Evolutionary conservation across 1,140 invertebrate species (phyloP), one percentile per base, ranked within the genome.

Genomic region (Euura saliciscinereae): DNA sequence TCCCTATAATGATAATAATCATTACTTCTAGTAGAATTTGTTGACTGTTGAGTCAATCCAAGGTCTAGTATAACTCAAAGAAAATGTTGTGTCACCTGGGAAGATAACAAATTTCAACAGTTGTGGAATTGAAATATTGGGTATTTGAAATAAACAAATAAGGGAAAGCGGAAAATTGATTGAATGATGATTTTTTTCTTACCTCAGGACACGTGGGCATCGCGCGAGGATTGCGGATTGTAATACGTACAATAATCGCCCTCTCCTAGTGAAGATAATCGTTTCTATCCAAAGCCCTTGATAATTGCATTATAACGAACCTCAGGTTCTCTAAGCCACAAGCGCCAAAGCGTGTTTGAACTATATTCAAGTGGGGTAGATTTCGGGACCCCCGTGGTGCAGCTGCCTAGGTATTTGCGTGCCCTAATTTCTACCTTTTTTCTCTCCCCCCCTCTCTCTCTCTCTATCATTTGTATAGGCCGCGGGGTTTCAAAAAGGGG

Each of bases 381-480:
- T 3, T 59, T 59, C 13, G 6, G 51, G 51, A 67, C 76, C 79
- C 80, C 75, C 69, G 73, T 66, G 75, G 77, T 75, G 82, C 84
- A 85, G 84, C 84, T 85, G 84, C 71, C 80, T 75, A 80, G 84
- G 80, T 84, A 84, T 85, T 84, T 84, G 79, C 76, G 76, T 81
- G 79, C 78, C 78, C 82, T 76, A 83, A 77, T 84, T 83, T 81
- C 74, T 59, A 59, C 51, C 51, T 59, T 59, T 59, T 59, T 59
- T 11, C 8, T 8, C 8, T 59, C 3, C 51, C 13, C 77, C 46
- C 44, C 72, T 67, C 59, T 28, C 28, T 28, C 28, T 28, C 28
- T 28, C 28, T 28, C 28, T 28, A 28, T 28, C 28, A 1, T 28
- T 28, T 28, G 28, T 28, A 28, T 72, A 28, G 67, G 68, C 64